Evolutionary conservation across 2,888 invertebrate species (phyloP), one percentile per base, ranked within the genome.

Genomic region (Omphaloscelis lunosa): DNA sequence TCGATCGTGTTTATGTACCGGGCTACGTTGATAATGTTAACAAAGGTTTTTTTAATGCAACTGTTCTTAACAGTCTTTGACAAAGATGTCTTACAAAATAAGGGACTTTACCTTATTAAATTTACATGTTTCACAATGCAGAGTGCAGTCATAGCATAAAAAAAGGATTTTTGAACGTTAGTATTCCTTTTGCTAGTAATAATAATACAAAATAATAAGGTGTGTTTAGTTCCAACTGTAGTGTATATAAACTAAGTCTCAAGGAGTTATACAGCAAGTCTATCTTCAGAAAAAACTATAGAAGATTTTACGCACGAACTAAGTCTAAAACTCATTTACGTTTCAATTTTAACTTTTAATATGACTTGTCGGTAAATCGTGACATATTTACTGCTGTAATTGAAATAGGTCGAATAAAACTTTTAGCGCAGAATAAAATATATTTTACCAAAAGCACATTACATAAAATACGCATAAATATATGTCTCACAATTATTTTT

Each of bases 321-420:
- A 51, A 34, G 34, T 75, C 51, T 79, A 2, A 48, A 83, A 80
- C 58, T 83, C 56, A 68, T 83, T 80, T 59, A 77, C 29, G 65
- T 53, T 65, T 48, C 58, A 53, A 78, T 80, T 45, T 69, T 69
- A 69, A 83, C 34, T 83, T 67, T 53, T 68, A 79, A 65, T 63
- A 78, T 77, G 69, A 63, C 59, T 65, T 53, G 29, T 78, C 69
- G n/a, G 69, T 80, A 83, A 69, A 69, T 63, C 45, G 17, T 69
- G 59, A 65, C 39, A 83, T 80, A 69, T 80, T 78, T 51, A 68
- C 34, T 39, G 59, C 59, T 45, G 12, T 61, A 56, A 39, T 78
- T 59, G 59, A 68, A 51, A 83, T 68, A 58, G 83, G 77, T 79
- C 45, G 58, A 15, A 65, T 29, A 17, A 29, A 80, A 53, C 39